Base-by-base conservation (phyloP, 2,113 vertebrate species). In the Agelaius tricolor region DNA sequence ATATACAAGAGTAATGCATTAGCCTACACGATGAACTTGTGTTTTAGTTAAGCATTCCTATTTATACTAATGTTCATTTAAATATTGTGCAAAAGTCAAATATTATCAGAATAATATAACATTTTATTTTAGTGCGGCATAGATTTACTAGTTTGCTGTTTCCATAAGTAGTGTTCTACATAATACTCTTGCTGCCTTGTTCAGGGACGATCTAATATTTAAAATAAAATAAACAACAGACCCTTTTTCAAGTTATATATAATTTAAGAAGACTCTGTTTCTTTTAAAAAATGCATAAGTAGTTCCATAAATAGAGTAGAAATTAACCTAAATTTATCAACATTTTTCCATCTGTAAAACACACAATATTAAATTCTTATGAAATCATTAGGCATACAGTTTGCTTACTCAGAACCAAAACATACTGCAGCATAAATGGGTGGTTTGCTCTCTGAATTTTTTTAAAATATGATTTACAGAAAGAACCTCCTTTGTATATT, bases 1-100 rank as follows among this genome's bases (percentile, higher is more conserved):
- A 97, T 85, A 93, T 88, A 97, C 96, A 96, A 96, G 96, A 97
- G 96, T 98, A 98, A 98, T 98, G 97, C 95, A 98, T 98, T 98
- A 98, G 97, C 98, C 97, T 97, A 91, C 94, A 91, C 19, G 51
- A 97, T 61, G 62, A 62, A 97, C 77, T 76, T 84, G 91, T 74
- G 78, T 94, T 96, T 96, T 92, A 97, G 81, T 95, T 97, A 97
- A 96, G 86, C 89, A 95, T 97, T 97, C 93, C 81, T 94, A 98
- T 96, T 97, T 96, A 97, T 94, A 89, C 91, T 89, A 97, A 97
- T 79, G 92, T 94, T 92, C 93, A 97, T 96, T 97, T 97, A 90
- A 98, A 97, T 98, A 97, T 97, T 97, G 95, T 92, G 92, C 90
- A 96, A 94, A 97, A 97, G 73, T 95, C 87, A 97, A 97, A 88